These are phyloP conservation scores for Leptosomus discolor DNA, from an alignment of 2,113 vertebrate species.

Conservation along the genomic window DNA sequence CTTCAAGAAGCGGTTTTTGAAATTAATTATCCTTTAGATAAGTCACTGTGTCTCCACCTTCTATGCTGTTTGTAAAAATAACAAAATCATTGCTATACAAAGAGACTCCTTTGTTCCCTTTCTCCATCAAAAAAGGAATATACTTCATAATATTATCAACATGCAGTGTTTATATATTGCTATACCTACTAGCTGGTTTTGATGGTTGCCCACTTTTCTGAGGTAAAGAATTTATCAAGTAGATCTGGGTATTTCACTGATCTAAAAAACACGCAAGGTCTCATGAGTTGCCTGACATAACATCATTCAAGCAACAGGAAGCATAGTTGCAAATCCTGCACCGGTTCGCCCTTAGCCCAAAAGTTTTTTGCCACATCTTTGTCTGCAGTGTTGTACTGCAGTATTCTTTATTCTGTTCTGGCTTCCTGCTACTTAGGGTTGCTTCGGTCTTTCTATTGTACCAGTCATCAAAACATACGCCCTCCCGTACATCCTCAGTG, in stretches of 20 bases:
- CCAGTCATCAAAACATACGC: neutral
- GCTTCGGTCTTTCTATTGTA: neutral
- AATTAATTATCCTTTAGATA: neutral
- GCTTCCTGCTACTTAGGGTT: neutral
- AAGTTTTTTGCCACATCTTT: neutral
- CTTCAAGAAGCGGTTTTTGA: neutral
- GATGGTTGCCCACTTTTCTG: neutral
- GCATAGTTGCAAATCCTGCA: neutral
- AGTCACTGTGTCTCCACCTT: neutral
- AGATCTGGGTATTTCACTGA: neutral
- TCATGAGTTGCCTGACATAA: neutral
- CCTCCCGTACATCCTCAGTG: neutral
- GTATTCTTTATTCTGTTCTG: neutral
- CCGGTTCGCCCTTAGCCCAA: neutral
- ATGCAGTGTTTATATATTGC: neutral
- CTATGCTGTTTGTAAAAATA: neutral
- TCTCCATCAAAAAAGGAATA: neutral
- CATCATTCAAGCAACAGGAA: neutral
- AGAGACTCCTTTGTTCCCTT: neutral
- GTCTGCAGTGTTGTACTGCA: neutral
- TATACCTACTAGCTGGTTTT: neutral
- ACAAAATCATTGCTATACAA: neutral
- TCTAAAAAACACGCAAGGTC: neutral
- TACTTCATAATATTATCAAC: neutral
- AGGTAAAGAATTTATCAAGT: neutral